Conservation (phyloP, 64 coral and sea anemone genomes). For the Montipora cactus region DNA sequence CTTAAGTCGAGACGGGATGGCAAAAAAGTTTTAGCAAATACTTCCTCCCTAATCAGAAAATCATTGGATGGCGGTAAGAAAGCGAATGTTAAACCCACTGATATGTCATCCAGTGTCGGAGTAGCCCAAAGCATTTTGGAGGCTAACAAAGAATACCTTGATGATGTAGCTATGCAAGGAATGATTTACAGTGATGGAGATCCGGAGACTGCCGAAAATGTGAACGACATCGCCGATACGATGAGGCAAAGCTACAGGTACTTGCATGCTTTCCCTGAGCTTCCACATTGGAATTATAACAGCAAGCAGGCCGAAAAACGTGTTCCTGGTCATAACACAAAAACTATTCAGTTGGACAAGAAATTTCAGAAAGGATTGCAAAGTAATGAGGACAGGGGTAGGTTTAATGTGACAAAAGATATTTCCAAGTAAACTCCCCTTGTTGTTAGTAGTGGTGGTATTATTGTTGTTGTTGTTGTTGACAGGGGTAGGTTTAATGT, state of each 20-base stretch:
- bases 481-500: not conserved
- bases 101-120: not conserved
- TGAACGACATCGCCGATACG: not conserved
- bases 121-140: conserved; percentile 38
- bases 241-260: not conserved
- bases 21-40: not conserved
- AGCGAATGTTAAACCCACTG: not conserved
- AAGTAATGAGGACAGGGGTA: not conserved
- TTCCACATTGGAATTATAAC: not conserved
- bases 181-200: conserved; percentile 39
- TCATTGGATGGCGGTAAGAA: not conserved
- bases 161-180: conserved; percentile 37
- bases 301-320: not conserved
- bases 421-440: too few relatives aligned
- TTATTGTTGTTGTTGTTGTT: too few relatives aligned
- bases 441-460: too few relatives aligned
- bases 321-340: not conserved
- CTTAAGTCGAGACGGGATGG: not conserved
- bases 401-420: too few relatives aligned
- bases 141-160: conserved; percentile 49
- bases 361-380: not conserved
- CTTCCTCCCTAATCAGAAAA: not conserved
- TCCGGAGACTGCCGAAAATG: conserved; percentile 29
- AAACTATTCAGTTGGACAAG: not conserved
- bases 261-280: not conserved